These are phyloP conservation scores for Recurvirostra avosetta DNA, from an alignment of 2,113 vertebrate genomes.

Conservation along the genomic window DNA sequence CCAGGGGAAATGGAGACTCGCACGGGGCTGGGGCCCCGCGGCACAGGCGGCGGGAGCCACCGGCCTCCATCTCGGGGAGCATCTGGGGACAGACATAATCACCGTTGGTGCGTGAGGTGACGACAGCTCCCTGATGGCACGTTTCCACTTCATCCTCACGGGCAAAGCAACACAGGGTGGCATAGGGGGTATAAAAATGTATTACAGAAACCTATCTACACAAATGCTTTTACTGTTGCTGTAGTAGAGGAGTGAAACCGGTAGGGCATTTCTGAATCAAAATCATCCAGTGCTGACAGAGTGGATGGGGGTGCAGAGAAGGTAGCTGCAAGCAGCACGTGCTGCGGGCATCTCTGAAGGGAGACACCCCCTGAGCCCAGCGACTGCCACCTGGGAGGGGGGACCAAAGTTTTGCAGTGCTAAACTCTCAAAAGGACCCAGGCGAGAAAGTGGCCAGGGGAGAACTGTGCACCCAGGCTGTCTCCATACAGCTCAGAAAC, in stretches of 20 bases:
- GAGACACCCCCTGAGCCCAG: not conserved
- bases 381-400: not conserved
- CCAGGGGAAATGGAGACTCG: fast-evolving
- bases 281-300: not conserved
- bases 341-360: not conserved
- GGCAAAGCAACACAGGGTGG: not conserved
- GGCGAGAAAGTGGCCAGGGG: not conserved
- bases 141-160: not conserved
- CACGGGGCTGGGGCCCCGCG: fast-evolving
- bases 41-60: not conserved
- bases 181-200: not conserved
- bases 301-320: not conserved
- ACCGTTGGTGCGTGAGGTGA: fast-evolving
- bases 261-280: not conserved
- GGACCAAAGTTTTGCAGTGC: not conserved
- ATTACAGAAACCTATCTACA: not conserved
- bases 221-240: not conserved
- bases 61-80: fast-evolving
- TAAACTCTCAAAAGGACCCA: not conserved
- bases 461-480: not conserved
- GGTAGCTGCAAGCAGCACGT: fast-evolving
- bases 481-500: not conserved
- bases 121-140: not conserved
- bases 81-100: not conserved
- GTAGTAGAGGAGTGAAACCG: not conserved